A percentile compares a stretch with the other conserved stretches of the same genome.
Conservation (phyloP, 2,888 invertebrate genomes). For the Nebria salina region DNA sequence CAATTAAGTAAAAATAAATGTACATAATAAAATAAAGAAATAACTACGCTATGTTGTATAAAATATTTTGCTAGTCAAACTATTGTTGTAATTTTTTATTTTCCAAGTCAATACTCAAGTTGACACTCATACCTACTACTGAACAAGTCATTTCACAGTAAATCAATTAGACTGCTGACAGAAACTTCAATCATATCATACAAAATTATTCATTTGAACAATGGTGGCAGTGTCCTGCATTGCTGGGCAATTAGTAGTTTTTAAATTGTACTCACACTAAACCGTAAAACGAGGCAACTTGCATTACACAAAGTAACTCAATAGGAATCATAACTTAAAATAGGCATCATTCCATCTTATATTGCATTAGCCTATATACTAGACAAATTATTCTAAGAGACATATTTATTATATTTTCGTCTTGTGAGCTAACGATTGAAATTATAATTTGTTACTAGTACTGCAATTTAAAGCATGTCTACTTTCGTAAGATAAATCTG, state of each 20-base stretch:
- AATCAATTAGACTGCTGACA: background rate
- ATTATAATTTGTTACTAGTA: too few species aligned
- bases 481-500: too few species aligned
- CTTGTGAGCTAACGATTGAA: too few species aligned
- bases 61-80: background rate
- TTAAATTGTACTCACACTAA: background rate
- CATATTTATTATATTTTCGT: too few species aligned
- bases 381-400: too few species aligned
- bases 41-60: background rate
- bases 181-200: background rate
- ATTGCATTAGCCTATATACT: too few species aligned
- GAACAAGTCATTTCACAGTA: background rate
- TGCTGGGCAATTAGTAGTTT: background rate
- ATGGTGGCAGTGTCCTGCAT: background rate
- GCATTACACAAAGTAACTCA: background rate
- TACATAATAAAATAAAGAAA: background rate
- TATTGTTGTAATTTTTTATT: background rate
- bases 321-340: too few species aligned
- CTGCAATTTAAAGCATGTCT: too few species aligned
- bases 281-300: background rate
- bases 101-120: background rate
- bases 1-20: constrained; percentile 1
- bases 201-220: background rate
- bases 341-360: too few species aligned
- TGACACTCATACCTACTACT: background rate